Evolutionary conservation across 64 coral and sea anemone genomes (phyloP).

Genomic region (Catalaphyllia jardinei): DNA sequence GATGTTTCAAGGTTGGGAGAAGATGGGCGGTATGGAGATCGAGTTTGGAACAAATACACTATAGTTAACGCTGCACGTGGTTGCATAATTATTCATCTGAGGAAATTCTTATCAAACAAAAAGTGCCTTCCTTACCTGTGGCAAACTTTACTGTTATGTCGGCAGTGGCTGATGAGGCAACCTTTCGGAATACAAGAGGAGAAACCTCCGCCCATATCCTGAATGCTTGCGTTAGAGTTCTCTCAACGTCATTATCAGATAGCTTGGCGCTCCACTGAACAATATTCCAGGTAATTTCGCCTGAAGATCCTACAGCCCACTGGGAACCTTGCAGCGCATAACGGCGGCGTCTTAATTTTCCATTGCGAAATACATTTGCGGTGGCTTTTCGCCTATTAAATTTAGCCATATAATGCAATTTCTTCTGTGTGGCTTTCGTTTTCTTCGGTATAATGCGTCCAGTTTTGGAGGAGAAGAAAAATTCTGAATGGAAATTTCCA

Average conservation of each 20-base stretch:
- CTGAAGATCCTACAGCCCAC: not conserved
- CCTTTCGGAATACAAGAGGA: not conserved
- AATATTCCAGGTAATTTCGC: slow-evolving; percentile 19
- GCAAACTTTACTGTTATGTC: slow-evolving; percentile 30
- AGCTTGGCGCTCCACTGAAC: not conserved
- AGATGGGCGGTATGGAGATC: not conserved
- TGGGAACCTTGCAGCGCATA: not conserved
- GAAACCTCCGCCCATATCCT: slow-evolving; percentile 47
- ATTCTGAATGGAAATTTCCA: not conserved
- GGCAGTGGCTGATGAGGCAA: not conserved
- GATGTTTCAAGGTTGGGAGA: not conserved
- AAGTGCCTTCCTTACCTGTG: slow-evolving; percentile 38
- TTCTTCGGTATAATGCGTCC: not conserved
- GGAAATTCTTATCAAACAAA: not conserved
- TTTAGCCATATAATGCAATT: not conserved
- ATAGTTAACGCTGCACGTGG: not conserved
- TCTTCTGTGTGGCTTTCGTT: not conserved
- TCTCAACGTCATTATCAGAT: not conserved
- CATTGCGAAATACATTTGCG: not conserved
- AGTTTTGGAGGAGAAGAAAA: not conserved
- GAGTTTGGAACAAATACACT: not conserved
- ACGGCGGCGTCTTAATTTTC: not conserved
- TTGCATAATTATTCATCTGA: not conserved
- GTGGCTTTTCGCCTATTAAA: not conserved
- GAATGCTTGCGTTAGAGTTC: not conserved